Conservation (phyloP, 2,888 invertebrate genomes). For the Platerodrilus igneus region DNA sequence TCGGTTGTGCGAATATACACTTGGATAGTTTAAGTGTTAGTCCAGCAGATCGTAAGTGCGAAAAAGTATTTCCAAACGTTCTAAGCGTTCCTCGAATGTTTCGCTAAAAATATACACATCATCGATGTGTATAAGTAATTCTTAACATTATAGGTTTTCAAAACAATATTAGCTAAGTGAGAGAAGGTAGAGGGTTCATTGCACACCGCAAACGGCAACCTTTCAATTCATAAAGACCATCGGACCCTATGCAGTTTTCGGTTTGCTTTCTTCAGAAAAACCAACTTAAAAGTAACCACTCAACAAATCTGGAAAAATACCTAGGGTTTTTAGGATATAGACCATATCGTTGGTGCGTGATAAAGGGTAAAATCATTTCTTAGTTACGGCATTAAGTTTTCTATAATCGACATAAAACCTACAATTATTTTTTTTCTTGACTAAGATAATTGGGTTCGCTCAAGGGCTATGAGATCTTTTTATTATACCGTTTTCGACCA, state of each 20-base stretch:
- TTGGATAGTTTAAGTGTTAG: neutral
- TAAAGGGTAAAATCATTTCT: no score
- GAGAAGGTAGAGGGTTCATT: neutral
- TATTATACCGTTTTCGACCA: no score
- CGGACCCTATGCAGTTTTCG: neutral
- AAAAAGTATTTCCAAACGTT: neutral
- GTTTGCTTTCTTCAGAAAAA: neutral
- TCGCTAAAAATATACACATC: neutral
- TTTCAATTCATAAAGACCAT: no score
- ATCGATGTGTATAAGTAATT: neutral
- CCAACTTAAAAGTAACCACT: neutral
- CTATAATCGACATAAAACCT: no score
- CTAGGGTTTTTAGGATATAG: neutral
- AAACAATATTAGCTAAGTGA: neutral
- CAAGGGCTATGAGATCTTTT: no score
- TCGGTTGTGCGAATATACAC: neutral
- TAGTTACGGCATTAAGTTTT: no score
- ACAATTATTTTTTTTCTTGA: no score
- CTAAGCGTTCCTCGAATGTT: neutral
- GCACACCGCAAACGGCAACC: no score
- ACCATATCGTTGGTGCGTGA: neutral
- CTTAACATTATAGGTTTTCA: neutral
- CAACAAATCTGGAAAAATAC: neutral
- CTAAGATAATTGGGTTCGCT: no score
- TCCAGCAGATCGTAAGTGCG: neutral